Evolutionary conservation across 2,113 vertebrate species (phyloP), one percentile per base, ranked within the genome.

Genomic region (Lota lota): DNA sequence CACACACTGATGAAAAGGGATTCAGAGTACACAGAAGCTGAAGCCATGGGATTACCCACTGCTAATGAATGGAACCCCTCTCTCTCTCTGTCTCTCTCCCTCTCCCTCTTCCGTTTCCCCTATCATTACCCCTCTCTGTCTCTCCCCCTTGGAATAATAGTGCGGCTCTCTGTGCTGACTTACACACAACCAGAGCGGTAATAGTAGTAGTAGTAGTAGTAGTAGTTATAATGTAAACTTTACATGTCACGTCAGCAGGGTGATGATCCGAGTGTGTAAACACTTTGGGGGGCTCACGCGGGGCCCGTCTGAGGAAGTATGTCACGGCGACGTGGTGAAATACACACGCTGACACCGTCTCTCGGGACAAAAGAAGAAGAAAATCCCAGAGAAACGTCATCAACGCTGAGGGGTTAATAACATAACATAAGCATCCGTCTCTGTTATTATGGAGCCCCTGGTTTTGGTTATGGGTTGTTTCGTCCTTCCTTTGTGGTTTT

Each of bases 231-330:
- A 63, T 59, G 73, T 69, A 87, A 87, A 85, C 83, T 78, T 79
- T 73, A 76, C 79, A 65, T 69, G 82, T 75, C 79, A 70, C 77
- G 75, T 77, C 72, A 82, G 74, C 71, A 64, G 65, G 60, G 79
- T 71, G 85, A 87, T 89, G 91, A 91, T 83, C 87, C 86, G 79
- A 70, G 83, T 73, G 64, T 63, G 75, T 88, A 90, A 91, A 91
- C 90, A 88, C 79, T 83, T 83, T 72, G 53, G 79, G 89, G 79
- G 71, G 70, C 77, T 69, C 67, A 70, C 73, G 81, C 16, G 66
- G 66, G 69, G 69, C 77, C 54, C 59, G 1, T 15, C 67, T 66
- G 72, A 62, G 72, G 84, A 68, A 77, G 72, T 67, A 79, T 58
- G 40, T 78, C 83, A 84, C 59, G 58, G 61, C 76, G 79, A 88